A percentile compares a stretch with the other conserved stretches of the same genome.
phyloP scores from a whole-genome alignment of 2,888 invertebrate species.

The Phortica okadai region DNA sequence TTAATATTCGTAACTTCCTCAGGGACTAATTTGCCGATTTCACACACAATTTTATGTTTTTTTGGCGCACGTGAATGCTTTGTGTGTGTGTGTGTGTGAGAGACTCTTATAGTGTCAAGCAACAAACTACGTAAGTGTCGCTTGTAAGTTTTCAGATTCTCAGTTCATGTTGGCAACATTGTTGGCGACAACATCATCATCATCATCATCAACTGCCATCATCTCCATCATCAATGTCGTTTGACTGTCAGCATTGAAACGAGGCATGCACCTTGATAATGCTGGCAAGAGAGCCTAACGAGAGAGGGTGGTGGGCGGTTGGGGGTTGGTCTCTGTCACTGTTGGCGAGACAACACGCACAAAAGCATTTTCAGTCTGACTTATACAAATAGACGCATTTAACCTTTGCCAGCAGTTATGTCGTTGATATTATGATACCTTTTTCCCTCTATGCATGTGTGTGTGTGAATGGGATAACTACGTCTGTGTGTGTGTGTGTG shows the following conservation, averaged over 20 bases:
- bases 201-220: background rate
- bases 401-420: constrained; percentile 28
- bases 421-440: constrained; percentile 36
- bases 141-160: constrained; percentile 59
- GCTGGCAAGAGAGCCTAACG: background rate
- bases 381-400: constrained; percentile 19
- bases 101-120: no score
- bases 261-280: no score
- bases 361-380: background rate
- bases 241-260: no score
- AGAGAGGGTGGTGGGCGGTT: background rate
- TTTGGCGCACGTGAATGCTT: no score
- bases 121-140: constrained; percentile 51
- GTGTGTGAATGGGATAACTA: constrained; percentile 35
- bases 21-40: constrained; percentile 63
- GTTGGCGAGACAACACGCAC: background rate
- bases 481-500: constrained; percentile 46
- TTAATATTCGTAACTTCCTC: constrained; percentile 61
- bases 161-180: constrained; percentile 10
- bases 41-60: constrained; percentile 63
- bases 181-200: background rate
- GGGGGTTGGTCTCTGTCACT: background rate
- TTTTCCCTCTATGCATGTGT: constrained; percentile 35
- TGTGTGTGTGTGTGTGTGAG: no score
- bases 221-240: background rate